A percentile compares a stretch with the other conserved stretches of the same genome.
phyloP scores from a whole-genome alignment of 2,113 vertebrate genomes.

The Aspidoscelis tigris region DNA sequence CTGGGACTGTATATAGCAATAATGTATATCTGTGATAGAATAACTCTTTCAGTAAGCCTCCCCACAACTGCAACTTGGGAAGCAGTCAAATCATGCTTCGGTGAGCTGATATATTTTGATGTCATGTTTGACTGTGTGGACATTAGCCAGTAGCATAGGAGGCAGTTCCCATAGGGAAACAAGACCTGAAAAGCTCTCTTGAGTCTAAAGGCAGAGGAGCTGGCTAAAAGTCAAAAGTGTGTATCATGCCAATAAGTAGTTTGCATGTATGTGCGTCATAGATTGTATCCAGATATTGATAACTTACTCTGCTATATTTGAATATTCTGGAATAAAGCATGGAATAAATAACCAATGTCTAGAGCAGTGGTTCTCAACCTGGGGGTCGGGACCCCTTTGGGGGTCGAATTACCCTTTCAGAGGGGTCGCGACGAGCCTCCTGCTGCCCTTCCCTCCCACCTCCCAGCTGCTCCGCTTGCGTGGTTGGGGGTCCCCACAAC shows the following conservation, averaged over 20 bases:
- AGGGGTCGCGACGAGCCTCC: no score
- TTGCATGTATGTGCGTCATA: fast-evolving
- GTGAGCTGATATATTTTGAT: background rate
- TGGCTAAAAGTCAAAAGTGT: background rate
- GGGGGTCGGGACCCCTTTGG: no score
- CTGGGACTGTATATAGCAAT: background rate
- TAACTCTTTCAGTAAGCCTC: background rate
- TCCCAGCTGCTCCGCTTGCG: no score
- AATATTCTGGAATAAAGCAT: no score
- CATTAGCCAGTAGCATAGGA: background rate
- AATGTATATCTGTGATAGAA: background rate
- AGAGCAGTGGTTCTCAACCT: no score
- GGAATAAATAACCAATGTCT: no score
- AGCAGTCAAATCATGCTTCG: background rate
- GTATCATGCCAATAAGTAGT: conserved; percentile 5
- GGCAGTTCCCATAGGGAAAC: background rate
- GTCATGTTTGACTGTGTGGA: background rate
- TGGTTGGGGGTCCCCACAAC: no score
- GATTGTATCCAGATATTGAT: no score
- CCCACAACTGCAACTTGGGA: background rate
- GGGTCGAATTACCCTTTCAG: no score
- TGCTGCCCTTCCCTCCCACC: no score
- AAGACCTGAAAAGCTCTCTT: background rate
- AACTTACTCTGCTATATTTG: no score
- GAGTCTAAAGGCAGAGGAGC: background rate